Evolutionary conservation across 1,140 invertebrate species (phyloP), one percentile per base, ranked within the genome.

Genomic region (Coenobita brevimanus): DNA sequence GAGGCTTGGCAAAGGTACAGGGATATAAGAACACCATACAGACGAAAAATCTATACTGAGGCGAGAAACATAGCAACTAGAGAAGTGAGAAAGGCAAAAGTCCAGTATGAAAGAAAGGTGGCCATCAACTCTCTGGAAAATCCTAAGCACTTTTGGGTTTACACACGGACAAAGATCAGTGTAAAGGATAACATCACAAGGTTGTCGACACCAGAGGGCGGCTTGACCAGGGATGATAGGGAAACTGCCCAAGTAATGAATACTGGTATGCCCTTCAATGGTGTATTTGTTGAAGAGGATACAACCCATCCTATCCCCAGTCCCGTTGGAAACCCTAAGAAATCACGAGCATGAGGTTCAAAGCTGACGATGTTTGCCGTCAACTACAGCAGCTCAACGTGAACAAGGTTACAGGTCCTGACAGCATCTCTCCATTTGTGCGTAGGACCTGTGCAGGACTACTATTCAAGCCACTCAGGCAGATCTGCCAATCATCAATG

Each of bases 1-100:
- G 64, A 67, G 64, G n/a, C 64, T n/a, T 67, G 64, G 64, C 64
- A 67, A n/a, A 67, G 64, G 30, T 67, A 24, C 30, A n/a, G 64
- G n/a, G 21, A n/a, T n/a, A 67, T 6, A 24, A 67, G n/a, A 67
- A 67, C n/a, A 24, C 8, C 64, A n/a, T 24, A 67, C 64, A n/a
- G 64, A 67, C 6, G 30, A 24, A n/a, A 67, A n/a, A n/a, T 24
- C n/a, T 67, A 67, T n/a, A 67, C n/a, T 24, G 30, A 4, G n/a
- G 64, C 64, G n/a, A 67, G 64, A 67, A 67, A 67, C 64, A 67
- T 6, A n/a, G 64, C 64, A n/a, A 67, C 64, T 13, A 57, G 54
- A 57, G 54, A 57, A 57, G 54, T 57, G n/a, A 57, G 64, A 33
- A 67, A 67, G 30, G 64, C 64, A n/a, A 67, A 67, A 67, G 6